Evolutionary conservation across 2,797 vertebrate species (phyloP), one percentile per base, ranked within the genome.

Genomic region (Chromis chromis): DNA sequence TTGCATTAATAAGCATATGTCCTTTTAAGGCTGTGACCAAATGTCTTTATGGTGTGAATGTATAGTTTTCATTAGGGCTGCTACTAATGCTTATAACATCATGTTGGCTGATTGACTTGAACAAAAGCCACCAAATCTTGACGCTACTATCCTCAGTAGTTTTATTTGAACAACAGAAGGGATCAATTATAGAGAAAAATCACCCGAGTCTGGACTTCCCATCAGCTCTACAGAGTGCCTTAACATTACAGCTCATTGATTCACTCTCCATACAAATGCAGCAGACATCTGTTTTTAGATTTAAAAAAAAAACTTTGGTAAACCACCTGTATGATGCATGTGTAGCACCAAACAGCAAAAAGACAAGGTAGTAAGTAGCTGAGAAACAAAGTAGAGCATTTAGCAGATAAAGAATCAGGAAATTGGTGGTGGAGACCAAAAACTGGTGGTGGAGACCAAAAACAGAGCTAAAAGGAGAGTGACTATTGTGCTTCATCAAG

Each of bases 21-120:
- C 9, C 5, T 19, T 58, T 54, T 55, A 28, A 44, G 10, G 25
- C n/a, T n/a, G 16, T 69, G 55, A 31, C 33, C 17, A 7, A 3
- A 39, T 54, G 19, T 64, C 3, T 54, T 55, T 55, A 1, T 57
- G 25, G 8, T 40, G 6, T 21, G 40, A 13, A 60, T 52, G 2
- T 63, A 6, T 46, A 49, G n/a, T 44, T 78, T 64, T 13, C 4
- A 48, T 57, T 44, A 13, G 12, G 31, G 17, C 21, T 62, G 13
- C 52, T 25, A 6, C 11, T 75, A 64, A 33, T 57, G 1, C 11
- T 54, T 65, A 33, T 25, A 1, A 14, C 3, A 55, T 57, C 16
- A 59, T 14, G 59, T 44, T 70, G n/a, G 17, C 4, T 33, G 19
- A 6, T 27, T 25, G 22, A 9, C 31, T 17, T 63, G n/a, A 63